phyloP scores from a whole-genome alignment of 1,140 invertebrate species.

The Adoxophyes honmai region DNA sequence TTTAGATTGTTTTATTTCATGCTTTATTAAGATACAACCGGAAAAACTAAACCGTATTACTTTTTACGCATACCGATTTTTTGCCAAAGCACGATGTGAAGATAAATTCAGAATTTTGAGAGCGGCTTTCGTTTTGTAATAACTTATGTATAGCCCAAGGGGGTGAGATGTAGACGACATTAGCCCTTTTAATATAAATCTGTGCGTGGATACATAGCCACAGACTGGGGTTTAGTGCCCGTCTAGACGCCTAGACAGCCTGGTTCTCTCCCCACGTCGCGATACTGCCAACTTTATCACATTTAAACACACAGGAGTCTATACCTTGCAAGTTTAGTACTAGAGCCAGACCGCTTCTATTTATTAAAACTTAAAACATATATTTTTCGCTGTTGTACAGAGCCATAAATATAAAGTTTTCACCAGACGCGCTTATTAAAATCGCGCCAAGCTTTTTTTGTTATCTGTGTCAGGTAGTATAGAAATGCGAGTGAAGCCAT shows the following conservation, averaged over 20 bases:
- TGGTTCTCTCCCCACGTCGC: not conserved
- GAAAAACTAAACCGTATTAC: not conserved
- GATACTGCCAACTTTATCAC: not conserved
- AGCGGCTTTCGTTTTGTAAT: not conserved
- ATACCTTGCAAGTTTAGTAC: too few species aligned
- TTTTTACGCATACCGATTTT: not conserved
- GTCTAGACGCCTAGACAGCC: conserved; percentile 11
- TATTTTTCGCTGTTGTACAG: too few species aligned
- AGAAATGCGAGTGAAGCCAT: not conserved
- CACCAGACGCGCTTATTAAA: not conserved
- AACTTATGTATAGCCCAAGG: conserved; percentile 3
- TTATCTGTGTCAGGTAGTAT: not conserved
- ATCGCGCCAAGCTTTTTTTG: not conserved
- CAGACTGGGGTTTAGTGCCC: not conserved
- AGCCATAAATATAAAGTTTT: not conserved
- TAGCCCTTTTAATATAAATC: conserved; percentile 11
- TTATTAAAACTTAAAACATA: too few species aligned
- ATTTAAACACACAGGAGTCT: too few species aligned
- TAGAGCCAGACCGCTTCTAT: too few species aligned
- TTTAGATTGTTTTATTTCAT: conserved; percentile 3
- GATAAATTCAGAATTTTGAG: too few species aligned
- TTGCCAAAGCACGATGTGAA: not conserved
- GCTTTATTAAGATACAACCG: conserved; percentile 1
- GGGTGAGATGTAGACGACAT: conserved; percentile 1
- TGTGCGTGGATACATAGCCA: not conserved